Percentiles rank a stretch among this genome's conserved stretches.
phyloP scores from a whole-genome alignment of 53 echinoderm and acorn worm genomes.

The Actinopyga echinites region DNA sequence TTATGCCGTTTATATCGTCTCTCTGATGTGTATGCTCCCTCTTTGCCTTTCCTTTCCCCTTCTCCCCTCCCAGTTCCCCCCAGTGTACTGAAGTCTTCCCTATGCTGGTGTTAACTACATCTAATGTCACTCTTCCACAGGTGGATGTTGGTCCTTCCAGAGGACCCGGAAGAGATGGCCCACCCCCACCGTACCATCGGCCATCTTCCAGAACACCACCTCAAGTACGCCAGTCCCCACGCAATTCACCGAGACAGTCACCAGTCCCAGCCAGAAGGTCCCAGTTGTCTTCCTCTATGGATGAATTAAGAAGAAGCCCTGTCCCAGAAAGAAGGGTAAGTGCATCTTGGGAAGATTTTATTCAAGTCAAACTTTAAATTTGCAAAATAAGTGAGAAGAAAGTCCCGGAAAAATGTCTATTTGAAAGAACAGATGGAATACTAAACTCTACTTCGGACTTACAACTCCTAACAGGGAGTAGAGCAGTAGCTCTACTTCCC shows the following conservation, averaged over 20 bases:
- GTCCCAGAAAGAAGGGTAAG: slow-evolving; percentile 74
- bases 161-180: slow-evolving; percentile 53
- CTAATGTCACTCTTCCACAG: slow-evolving; percentile 13
- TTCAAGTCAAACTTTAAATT: background rate
- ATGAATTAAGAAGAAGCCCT: slow-evolving; percentile 68
- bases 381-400: background rate
- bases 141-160: slow-evolving; percentile 81
- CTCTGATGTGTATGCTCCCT: too few relatives aligned
- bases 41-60: too few relatives aligned
- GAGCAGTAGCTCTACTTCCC: too few relatives aligned
- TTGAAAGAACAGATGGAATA: too few relatives aligned
- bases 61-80: too few relatives aligned
- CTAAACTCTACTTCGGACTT: too few relatives aligned
- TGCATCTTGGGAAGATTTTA: background rate
- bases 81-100: too few relatives aligned
- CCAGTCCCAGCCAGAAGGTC: slow-evolving; percentile 1
- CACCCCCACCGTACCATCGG: slow-evolving; percentile 61
- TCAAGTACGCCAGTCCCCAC: slow-evolving; percentile 25
- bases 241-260: slow-evolving; percentile 14
- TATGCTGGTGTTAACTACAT: too few relatives aligned
- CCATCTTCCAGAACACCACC: slow-evolving; percentile 41
- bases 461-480: too few relatives aligned
- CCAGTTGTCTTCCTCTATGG: slow-evolving; percentile 15
- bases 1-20: too few relatives aligned
- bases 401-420: background rate